Percentiles rank a stretch among this genome's conserved stretches.
Evolutionary conservation across 1,140 invertebrate species (phyloP).

Genomic region (Caenorhabditis brenneri): DNA sequence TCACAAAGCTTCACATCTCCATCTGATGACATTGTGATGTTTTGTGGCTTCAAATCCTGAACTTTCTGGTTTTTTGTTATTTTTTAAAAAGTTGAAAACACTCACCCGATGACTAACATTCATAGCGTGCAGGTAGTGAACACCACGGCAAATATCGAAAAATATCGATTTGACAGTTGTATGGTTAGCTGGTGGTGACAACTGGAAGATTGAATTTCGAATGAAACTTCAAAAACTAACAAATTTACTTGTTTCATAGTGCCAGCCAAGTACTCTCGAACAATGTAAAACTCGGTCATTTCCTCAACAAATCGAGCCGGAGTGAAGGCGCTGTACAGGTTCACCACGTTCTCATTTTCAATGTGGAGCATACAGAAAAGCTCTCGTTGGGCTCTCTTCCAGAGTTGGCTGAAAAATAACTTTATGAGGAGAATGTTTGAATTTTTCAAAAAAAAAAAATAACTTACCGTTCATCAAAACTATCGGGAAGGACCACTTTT

Average conservation of each 20-base stretch:
- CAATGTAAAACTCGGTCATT: slow-evolving; percentile 27
- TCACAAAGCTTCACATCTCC: slow-evolving; percentile 16
- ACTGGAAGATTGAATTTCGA: background rate
- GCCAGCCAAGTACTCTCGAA: background rate
- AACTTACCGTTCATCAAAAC: background rate
- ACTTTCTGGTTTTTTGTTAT: background rate
- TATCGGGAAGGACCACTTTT: slow-evolving; percentile 4
- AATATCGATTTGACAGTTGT: slow-evolving; percentile 22
- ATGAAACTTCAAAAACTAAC: background rate
- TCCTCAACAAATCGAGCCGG: background rate
- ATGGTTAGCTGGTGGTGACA: background rate
- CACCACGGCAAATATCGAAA: slow-evolving; percentile 16
- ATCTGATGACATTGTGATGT: background rate
- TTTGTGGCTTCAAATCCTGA: background rate
- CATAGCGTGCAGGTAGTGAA: slow-evolving; percentile 8
- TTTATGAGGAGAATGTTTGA: too few relatives aligned
- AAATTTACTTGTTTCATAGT: background rate
- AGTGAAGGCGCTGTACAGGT: slow-evolving; percentile 2
- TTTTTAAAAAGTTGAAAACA: too few relatives aligned
- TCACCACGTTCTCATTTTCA: background rate
- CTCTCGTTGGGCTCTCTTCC: slow-evolving; percentile 9
- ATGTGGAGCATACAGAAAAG: background rate
- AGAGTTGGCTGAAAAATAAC: background rate
- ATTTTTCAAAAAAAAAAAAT: background rate
- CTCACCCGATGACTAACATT: background rate